These are phyloP conservation scores for Agriopis aurantiaria DNA, from an alignment of 2,888 invertebrate genomes.

Conservation along the genomic window DNA sequence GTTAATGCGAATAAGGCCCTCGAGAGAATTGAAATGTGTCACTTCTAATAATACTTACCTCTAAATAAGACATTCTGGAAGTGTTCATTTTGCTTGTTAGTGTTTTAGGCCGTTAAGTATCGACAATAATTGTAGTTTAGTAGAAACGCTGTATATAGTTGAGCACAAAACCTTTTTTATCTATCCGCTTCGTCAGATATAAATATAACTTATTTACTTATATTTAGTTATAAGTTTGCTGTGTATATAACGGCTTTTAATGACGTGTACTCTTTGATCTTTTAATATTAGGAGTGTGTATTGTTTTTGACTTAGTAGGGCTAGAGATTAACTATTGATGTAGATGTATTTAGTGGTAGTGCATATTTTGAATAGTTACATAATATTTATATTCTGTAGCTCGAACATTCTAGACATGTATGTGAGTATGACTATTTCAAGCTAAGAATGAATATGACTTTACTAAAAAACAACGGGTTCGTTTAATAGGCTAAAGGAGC, in stretches of 20 bases:
- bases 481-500: too few relatives aligned
- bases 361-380: background rate
- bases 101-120: conserved; percentile 20
- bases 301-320: conserved; percentile 6
- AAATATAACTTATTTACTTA: conserved; percentile 1
- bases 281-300: conserved; percentile 7
- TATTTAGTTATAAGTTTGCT: conserved; percentile 19
- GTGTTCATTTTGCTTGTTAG: conserved; percentile 4
- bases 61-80: background rate
- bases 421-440: too few relatives aligned
- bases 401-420: background rate
- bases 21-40: conserved; percentile 26
- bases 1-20: conserved; percentile 23
- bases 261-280: conserved; percentile 6
- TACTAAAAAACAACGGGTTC: too few relatives aligned
- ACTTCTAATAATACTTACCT: conserved; percentile 12
- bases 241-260: conserved; percentile 35
- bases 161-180: conserved; percentile 5
- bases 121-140: conserved; percentile 28
- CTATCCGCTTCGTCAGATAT: conserved; percentile 12
- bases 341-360: conserved; percentile 16
- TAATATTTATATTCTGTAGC: background rate
- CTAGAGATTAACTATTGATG: background rate
- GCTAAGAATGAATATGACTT: too few relatives aligned
- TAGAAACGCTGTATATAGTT: conserved; percentile 26